A percentile compares a stretch with the other conserved stretches of the same genome.
These are phyloP conservation scores for Philopotamus ludificatus DNA, from an alignment of 1,140 invertebrate species.

Conservation along the genomic window DNA sequence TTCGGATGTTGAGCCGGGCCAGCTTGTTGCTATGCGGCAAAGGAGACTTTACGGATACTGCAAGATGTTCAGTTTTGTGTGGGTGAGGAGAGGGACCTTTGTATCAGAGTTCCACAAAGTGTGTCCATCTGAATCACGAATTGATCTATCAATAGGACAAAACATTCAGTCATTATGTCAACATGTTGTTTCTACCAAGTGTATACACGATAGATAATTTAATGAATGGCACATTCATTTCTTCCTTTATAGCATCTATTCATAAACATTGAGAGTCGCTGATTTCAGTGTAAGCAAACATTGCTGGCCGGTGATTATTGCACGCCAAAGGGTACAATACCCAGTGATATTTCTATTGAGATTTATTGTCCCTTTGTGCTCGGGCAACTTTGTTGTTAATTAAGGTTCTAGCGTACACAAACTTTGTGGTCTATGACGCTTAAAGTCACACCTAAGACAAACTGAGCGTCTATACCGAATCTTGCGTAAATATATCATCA, in stretches of 20 bases:
- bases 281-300: neutral
- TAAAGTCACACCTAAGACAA: constrained; percentile 8
- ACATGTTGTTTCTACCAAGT: too few relatives aligned
- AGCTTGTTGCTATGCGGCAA: constrained; percentile 31
- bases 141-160: neutral
- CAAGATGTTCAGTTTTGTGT: constrained; percentile 19
- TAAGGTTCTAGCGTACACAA: constrained; percentile 2
- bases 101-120: neutral
- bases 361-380: constrained; percentile 12
- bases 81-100: neutral
- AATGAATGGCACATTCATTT: too few relatives aligned
- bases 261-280: neutral
- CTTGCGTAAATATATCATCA: too few relatives aligned
- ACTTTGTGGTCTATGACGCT: constrained; percentile 10
- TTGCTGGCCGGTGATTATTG: neutral
- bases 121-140: neutral
- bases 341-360: constrained; percentile 13
- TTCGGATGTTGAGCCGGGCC: neutral
- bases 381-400: constrained; percentile 8
- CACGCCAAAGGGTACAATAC: constrained; percentile 12
- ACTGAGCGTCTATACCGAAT: too few relatives aligned
- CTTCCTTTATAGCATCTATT: too few relatives aligned
- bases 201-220: too few relatives aligned
- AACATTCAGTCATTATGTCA: neutral
- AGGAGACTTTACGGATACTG: constrained; percentile 31